Evolutionary conservation across 2,113 vertebrate species (phyloP), one percentile per base, ranked within the genome.

Genomic region (Tragulus kanchil): DNA sequence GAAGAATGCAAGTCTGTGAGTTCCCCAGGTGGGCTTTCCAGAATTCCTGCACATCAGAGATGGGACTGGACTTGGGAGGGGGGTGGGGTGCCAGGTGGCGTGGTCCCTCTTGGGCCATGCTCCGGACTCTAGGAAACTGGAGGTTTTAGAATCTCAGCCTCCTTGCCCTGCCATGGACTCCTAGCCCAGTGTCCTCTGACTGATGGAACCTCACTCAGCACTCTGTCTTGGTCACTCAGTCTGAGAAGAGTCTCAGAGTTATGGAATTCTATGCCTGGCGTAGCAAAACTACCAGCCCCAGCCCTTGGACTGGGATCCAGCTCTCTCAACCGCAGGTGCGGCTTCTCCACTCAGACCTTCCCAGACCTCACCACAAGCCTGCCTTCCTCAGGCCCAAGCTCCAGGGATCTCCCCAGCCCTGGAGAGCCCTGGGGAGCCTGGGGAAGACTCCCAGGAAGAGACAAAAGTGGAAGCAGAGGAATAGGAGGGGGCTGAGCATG

Each of bases 1-100:
- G 97, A 98, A 96, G 97, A 98, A 98, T 98, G 98, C 17, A 15
- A 86, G 95, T 67, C 96, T 85, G 86, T 95, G 94, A 67, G 97
- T 94, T 96, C 96, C 97, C 97, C 90, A 95, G 97, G 91, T 91
- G 98, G 85, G 64, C 85, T 98, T 96, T 93, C 92, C 94, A 95
- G 88, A 91, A 97, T 98, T 98, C 98, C 96, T 97, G 28, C 89
- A 54, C 25, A 6, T 96, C 75, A 50, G 0, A 89, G 73, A 91
- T 95, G 96, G 42, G 31, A 58, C n/a, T 93, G 62, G 71, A 16
- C 26, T 48, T 48, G 94, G 67, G 58, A 61, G 79, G 42, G n/a
- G n/a, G 81, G 13, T 73, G 3, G 77, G 17, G 16, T 45, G 28
- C 75, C 54, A 4, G 23, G 8, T 10, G 31, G 52, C 42, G 2